Conservation (phyloP, 2,113 vertebrate species). For the Larimichthys crocea region DNA sequence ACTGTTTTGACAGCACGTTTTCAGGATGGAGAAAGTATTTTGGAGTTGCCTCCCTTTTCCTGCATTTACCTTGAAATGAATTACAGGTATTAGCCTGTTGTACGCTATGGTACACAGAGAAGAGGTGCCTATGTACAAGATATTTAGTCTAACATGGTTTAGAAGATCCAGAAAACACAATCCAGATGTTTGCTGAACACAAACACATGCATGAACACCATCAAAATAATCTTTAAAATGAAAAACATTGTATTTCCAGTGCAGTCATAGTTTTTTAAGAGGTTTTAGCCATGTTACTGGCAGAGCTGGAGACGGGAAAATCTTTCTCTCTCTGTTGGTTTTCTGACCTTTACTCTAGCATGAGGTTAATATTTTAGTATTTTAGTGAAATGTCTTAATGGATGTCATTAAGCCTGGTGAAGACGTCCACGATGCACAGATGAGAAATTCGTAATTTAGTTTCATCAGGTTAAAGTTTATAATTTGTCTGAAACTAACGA, state of each 20-base stretch:
- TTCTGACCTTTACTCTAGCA: background rate
- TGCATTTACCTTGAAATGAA: slow-evolving; percentile 4
- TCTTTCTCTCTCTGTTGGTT: background rate
- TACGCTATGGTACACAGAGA: background rate
- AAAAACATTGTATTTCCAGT: background rate
- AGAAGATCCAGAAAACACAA: background rate
- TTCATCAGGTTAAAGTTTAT: too few relatives aligned
- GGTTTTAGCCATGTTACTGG: background rate
- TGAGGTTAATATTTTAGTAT: background rate
- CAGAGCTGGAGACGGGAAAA: background rate
- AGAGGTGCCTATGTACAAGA: background rate
- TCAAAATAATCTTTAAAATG: background rate
- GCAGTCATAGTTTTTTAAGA: background rate
- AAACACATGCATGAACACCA: background rate
- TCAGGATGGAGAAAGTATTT: background rate
- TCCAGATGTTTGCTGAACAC: background rate
- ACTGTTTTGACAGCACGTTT: slow-evolving; percentile 58
- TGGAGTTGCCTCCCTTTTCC: background rate
- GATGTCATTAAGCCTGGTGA: too few relatives aligned
- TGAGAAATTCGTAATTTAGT: too few relatives aligned
- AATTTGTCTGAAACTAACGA: too few relatives aligned
- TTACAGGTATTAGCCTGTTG: background rate
- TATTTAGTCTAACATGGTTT: background rate
- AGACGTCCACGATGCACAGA: too few relatives aligned
- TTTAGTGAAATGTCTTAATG: background rate